Base-by-base conservation (phyloP, 2,797 vertebrate genomes). In the Rhynchotus rufescens region DNA sequence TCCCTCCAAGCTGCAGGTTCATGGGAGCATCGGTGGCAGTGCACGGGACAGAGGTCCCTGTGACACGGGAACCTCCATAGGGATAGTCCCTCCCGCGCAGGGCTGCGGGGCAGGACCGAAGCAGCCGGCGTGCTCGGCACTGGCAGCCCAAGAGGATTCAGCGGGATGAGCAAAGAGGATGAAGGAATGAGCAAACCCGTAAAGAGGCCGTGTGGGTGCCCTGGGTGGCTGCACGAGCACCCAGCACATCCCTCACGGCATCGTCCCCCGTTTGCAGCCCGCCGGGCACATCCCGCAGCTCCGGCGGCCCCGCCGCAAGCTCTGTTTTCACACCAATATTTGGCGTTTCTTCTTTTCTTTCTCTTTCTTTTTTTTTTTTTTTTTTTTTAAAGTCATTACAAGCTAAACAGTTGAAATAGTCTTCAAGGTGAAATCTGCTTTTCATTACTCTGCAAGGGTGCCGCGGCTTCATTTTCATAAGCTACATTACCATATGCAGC, bases 321-420 rank as follows among this genome's bases (percentile, higher is more conserved):
- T 74, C 47, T 28, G 14, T 85, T 80, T 82, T 91, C 75, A 62
- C 82, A 38, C 57, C 1, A 2, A 6, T 15, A 3, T 23, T 82
- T 49, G 45, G 45, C 19, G 47, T 49, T 49, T 49, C 23, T 47
- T 47, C 21, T 22, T 23, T 86, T 51, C 21, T 22, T 23, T 88
- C 54, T 4, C 16, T 19, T 2, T 40, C 62, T 84, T 89, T 74
- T 22, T 25, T 40, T 65, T 84, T 89, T 74, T 22, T 25, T 61
- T 71, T 47, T 36, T 44, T 23, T n/a, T 8, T 57, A 49, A 83
- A 92, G 71, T 92, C 78, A 69, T 91, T 86, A 89, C 80, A 93
- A 74, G 90, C 84, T 84, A 51, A 40, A 77, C 34, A 32, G n/a
- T 83, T 71, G 94, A 12, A 67, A 78, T 57, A 42, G 83, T 54